Evolutionary conservation across 2,797 vertebrate species (phyloP).

Genomic region (Molossus alvarezi): DNA sequence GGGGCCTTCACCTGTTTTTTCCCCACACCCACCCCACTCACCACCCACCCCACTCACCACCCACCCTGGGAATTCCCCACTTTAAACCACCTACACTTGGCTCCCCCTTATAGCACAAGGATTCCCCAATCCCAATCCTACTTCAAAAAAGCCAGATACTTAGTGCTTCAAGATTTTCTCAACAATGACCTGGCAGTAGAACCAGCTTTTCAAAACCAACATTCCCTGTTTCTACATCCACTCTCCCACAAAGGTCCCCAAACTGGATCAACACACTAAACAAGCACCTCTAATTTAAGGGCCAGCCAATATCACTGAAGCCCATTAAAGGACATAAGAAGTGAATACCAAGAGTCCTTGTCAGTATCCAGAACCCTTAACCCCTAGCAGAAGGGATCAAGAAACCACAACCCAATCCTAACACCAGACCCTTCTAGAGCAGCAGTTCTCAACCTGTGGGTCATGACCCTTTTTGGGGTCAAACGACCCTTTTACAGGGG

Average conservation of each 20-base stretch:
- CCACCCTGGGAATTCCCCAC: not conserved
- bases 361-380: not conserved
- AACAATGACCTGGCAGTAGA: not conserved
- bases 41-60: not conserved
- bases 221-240: not conserved
- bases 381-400: not conserved
- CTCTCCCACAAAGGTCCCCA: not conserved
- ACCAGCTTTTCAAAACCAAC: not conserved
- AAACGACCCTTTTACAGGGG: no score
- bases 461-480: no score
- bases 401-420: not conserved
- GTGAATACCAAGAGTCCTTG: not conserved
- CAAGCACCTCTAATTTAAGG: not conserved
- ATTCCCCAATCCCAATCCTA: not conserved
- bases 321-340: not conserved
- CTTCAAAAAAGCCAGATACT: not conserved
- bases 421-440: not conserved
- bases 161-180: not conserved
- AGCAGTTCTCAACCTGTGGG: no score
- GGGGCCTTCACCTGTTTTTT: not conserved
- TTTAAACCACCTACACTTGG: not conserved
- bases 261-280: not conserved
- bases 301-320: not conserved
- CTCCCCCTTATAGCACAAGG: not conserved
- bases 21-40: not conserved